Percentiles rank a stretch among this genome's conserved stretches.
These are phyloP conservation scores for Batillaria attramentaria DNA, from an alignment of 1,140 invertebrate species.

Conservation along the genomic window DNA sequence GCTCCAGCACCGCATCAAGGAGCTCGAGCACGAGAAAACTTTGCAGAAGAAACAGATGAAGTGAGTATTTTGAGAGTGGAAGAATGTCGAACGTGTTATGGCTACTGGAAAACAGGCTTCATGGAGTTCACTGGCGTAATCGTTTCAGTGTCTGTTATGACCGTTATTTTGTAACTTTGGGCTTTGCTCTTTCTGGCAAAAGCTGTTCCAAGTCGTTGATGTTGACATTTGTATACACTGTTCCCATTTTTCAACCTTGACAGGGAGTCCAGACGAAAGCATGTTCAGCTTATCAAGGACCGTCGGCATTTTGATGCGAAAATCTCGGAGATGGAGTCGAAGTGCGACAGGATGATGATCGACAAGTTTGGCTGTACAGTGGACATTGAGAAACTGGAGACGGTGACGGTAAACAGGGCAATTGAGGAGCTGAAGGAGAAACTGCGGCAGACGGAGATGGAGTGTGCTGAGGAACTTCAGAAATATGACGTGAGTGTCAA, in stretches of 20 bases:
- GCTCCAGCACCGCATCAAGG: slow-evolving; percentile 78
- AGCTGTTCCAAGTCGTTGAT: no score
- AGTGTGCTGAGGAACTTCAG: slow-evolving; percentile 57
- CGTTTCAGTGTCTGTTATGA: no score
- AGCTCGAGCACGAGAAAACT: slow-evolving; percentile 78
- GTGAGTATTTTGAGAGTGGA: slow-evolving; percentile 67
- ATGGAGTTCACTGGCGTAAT: no score
- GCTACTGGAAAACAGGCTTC: no score
- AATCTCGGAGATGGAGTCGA: slow-evolving; percentile 65
- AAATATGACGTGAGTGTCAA: slow-evolving; percentile 60
- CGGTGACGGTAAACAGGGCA: slow-evolving; percentile 68
- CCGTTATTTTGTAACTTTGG: no score
- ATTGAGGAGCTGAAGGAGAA: slow-evolving; percentile 71
- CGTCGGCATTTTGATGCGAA: slow-evolving; percentile 66
- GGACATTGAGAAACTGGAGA: slow-evolving; percentile 70
- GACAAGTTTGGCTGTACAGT: slow-evolving; percentile 70
- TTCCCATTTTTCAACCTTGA: no score
- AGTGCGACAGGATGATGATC: slow-evolving; percentile 69
- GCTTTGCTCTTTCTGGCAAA: no score
- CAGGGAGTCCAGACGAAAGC: slow-evolving; percentile 69
- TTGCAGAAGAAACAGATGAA: slow-evolving; percentile 76
- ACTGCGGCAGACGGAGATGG: slow-evolving; percentile 60
- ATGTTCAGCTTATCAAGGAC: slow-evolving; percentile 70
- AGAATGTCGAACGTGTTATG: no score
- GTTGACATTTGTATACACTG: no score